Base-by-base conservation (phyloP, 2,888 invertebrate genomes). In the Capitulum mitella region DNA sequence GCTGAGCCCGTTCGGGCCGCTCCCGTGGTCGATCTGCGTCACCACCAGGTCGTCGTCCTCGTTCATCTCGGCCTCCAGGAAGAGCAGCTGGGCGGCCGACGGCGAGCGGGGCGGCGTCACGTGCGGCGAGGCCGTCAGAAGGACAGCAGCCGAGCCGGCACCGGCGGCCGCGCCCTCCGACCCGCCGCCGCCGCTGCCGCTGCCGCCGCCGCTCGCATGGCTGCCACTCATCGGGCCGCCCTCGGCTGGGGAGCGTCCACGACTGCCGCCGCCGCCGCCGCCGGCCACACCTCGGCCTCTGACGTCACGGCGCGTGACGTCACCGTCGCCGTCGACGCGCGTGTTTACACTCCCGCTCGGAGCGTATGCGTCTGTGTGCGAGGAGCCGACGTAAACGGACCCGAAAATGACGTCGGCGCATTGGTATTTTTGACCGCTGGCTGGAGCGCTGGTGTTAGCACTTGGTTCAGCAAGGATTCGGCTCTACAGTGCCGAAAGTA, bases 41-140 rank as follows among this genome's bases (percentile, higher is more conserved):
- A 70, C 70, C 48, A 70, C 43, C 34, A 83, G 85, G 81, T 86
- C 86, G 61, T 46, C 78, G 14, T 74, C 77, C 12, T 77, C 76
- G 40, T 78, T 64, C 37, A 64, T 76, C 6, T 32, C 78, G 43
- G 29, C n/a, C 58, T 79, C 77, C 61, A 86, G 86, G 80, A 77
- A 32, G 82, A 81, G 22, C 88, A 85, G 83, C 89, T 89, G 84
- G 89, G 87, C 78, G 90, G 90, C 43, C 89, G 89, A 14, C 90
- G 89, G 43, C 88, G 89, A 80, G 89, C 85, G 83, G 89, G 88
- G 89, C 88, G 89, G 83, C 89, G 88, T 87, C 82, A 89, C 89
- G 82, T 87, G 87, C 83, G 88, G 88, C 88, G 86, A 82, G 89
- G 86, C 61, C 79, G 79, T 34, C 79, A 75, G 76, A 70, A 79